Conservation (phyloP, 2,888 invertebrate genomes). For the Erebia palarica region DNA sequence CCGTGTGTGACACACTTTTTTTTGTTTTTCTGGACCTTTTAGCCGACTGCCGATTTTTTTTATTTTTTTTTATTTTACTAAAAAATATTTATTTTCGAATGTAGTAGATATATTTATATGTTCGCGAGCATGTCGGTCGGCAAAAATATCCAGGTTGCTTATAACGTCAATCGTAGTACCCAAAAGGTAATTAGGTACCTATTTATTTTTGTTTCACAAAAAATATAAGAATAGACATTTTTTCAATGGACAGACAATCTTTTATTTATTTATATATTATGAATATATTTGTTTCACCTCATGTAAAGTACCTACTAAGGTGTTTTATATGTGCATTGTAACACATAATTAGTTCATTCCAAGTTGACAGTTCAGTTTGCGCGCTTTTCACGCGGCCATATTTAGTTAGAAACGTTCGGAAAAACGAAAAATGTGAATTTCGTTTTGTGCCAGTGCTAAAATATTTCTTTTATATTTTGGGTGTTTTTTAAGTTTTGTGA, state of each 20-base stretch:
- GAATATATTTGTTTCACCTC: constrained; percentile 9
- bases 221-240: not conserved
- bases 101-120: too few relatives aligned
- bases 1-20: too few relatives aligned
- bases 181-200: too few relatives aligned
- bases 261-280: not conserved
- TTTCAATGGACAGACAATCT: constrained; percentile 8
- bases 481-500: constrained; percentile 23
- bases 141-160: too few relatives aligned
- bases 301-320: not conserved
- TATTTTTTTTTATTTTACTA: too few relatives aligned
- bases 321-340: constrained; percentile 10
- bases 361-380: constrained; percentile 49
- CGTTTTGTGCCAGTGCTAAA: constrained; percentile 19
- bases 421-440: constrained; percentile 34
- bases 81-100: too few relatives aligned
- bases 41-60: too few relatives aligned
- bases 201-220: too few relatives aligned
- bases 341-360: constrained; percentile 43
- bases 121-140: too few relatives aligned
- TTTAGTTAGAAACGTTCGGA: constrained; percentile 36
- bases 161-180: too few relatives aligned
- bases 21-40: too few relatives aligned
- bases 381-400: constrained; percentile 52
- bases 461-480: not conserved